Base-by-base conservation (phyloP, 1,140 invertebrate genomes). In the Drosophila insularis region DNA sequence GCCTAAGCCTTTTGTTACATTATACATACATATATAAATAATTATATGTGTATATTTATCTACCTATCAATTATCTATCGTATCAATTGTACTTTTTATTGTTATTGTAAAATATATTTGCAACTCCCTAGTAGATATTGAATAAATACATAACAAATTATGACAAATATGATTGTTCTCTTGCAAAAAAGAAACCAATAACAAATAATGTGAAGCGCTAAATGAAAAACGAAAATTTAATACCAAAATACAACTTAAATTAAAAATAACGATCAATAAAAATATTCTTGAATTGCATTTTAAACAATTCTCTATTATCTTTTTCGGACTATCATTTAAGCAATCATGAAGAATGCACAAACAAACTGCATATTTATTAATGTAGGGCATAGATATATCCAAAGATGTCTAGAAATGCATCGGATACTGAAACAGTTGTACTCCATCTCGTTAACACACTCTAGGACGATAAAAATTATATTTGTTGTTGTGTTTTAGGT, bases 31-130 rank as follows among this genome's bases (percentile, higher is more conserved):
- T 58, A 21, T 46, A 50, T 50, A 50, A 10, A 50, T 17, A 19
- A 7, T 8, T 46, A 17, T 50, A 21, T 21, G n/a, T 11, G 21
- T 50, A 43, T 54, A 32, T 68, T 66, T 63, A 80, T 46, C 31
- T 55, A 43, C 55, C 43, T 53, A 59, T 64, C 67, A 62, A 81
- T 73, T 80, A 77, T 54, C 62, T 65, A 81, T 69, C 60, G 46
- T 75, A 75, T 53, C 54, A 66, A 77, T 79, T 63, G 71, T 66
- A 63, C 69, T 81, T 70, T 81, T 64, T 37, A 77, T 81, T 81
- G 69, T 81, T 81, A 77, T 64, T 81, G 66, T 81, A 70, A 77
- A 66, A 77, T 81, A 80, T 76, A 70, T 81, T 77, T 81, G 59
- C 71, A 71, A 70, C 65, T 81, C 68, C 63, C 64, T 70, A 81